Base-by-base conservation (phyloP, 2,113 vertebrate genomes). In the Nerophis ophidion region DNA sequence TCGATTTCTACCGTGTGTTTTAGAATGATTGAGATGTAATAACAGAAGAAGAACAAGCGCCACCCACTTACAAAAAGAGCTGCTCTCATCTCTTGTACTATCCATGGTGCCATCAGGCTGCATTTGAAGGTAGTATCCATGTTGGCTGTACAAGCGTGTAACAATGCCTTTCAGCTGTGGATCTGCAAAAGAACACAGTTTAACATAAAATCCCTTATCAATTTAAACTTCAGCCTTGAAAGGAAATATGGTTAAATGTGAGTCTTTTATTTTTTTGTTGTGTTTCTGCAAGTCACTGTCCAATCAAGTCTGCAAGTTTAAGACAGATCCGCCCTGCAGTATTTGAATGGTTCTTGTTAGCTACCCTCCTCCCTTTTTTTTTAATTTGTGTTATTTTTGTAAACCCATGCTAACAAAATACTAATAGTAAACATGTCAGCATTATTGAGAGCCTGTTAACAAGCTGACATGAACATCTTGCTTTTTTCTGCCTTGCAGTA, bases 101-200 rank as follows among this genome's bases (percentile, higher is more conserved):
- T 92, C 91, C 71, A 95, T 86, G 50, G 86, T 89, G 60, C 94
- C 93, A 7, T 93, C 93, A 0, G 92, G 91, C 73, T 90, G 91
- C 63, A 92, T 91, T 84, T 94, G 93, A 71, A 96, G 92, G 82
- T 93, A 94, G 77, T 88, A 95, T 52, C 94, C 93, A 36, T 93
- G 92, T 66, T 92, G 87, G 81, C 92, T 93, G 89, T 91, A 92
- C 48, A 96, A 86, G 40, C 92, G 91, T 44, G 92, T 94, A 65
- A 95, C 90, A 7, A 96, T 93, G 75, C 94, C 94, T 86, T 93
- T 95, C 79, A 96, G 86, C 85, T 93, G 93, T 56, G 93, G 93
- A 69, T 95, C 94, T 93, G 84, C 63, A 65, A 66, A 60, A 13
- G 17, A 74, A 57, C 42, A 61, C 55, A 72, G 26, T 14, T 59